A percentile compares a stretch with the other conserved stretches of the same genome.
Evolutionary conservation across 2,113 vertebrate genomes (phyloP).

Genomic region (Lynx canadensis): DNA sequence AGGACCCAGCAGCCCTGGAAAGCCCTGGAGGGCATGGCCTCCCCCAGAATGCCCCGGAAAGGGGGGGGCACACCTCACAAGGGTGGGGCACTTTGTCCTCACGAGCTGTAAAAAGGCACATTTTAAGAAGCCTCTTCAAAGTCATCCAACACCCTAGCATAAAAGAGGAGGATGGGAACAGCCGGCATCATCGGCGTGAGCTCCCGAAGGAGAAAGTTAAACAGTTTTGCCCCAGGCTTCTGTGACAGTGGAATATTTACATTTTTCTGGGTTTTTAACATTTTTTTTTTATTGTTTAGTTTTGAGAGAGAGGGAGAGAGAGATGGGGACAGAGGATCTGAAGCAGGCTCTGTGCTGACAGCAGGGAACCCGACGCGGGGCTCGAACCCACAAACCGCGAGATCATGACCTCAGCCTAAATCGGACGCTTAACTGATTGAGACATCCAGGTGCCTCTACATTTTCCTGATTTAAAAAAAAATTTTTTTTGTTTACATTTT

Average conservation of each 20-base stretch:
- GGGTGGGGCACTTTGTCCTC: not conserved
- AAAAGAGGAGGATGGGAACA: not conserved
- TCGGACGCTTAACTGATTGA: not conserved
- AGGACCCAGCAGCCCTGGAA: not conserved
- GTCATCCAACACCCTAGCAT: not conserved
- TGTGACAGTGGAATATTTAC: not conserved
- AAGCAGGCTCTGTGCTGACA: not conserved
- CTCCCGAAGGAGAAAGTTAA: not conserved
- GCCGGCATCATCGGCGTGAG: no score
- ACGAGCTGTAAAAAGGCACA: no score
- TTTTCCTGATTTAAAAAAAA: not conserved
- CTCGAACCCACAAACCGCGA: not conserved
- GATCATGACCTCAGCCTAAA: not conserved
- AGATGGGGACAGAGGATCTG: not conserved
- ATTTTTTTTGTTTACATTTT: not conserved
- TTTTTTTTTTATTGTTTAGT: not conserved
- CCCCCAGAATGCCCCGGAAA: not conserved
- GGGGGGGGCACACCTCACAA: accelerated
- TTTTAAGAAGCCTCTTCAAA: not conserved
- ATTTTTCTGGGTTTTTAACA: not conserved
- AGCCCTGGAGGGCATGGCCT: not conserved
- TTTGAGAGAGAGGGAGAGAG: not conserved
- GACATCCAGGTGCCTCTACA: not conserved
- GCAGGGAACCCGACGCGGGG: not conserved
- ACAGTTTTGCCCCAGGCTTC: not conserved